Base-by-base conservation (phyloP, 2,888 invertebrate genomes). In the Tetragonula carbonaria region DNA sequence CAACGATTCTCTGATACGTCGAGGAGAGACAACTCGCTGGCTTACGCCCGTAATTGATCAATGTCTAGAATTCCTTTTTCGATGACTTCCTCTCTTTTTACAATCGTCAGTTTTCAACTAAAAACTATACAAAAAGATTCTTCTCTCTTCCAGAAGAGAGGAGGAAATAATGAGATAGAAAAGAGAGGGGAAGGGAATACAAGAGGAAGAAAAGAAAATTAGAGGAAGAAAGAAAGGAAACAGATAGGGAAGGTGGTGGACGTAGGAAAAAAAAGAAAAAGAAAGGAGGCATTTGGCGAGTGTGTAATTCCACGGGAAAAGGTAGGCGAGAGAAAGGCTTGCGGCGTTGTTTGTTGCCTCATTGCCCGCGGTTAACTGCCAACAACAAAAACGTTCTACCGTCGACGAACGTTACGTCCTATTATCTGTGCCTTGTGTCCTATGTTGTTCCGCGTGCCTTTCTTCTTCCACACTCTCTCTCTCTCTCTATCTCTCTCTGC, bases 281-380 rank as follows among this genome's bases (percentile, higher is more conserved):
- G 13, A n/a, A 70, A 23, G 62, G 62, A 45, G 62, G 65, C 50
- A 59, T 21, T 38, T 23, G 65, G 13, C 3, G 65, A 38, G 80
- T 68, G 85, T 68, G 85, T 74, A 82, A 84, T 84, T 82, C 67
- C 76, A 71, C 63, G 72, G 78, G 57, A 74, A 70, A 82, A 81
- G 73, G 66, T 70, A 62, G 50, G 62, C 53, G 53, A 75, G 74
- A 78, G 78, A 81, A 81, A 84, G 84, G 84, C 84, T 85, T 80
- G 77, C 84, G 87, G 86, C 77, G 85, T 89, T 88, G 91, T 91
- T 92, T 90, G 91, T 90, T 91, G 91, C 88, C 90, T 91, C 90
- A 90, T 91, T 91, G 91, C 86, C 87, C 86, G 78, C 84, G 84
- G 87, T 80, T 89, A 91, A 91, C 87, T 85, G 84, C 80, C 86